Percentiles rank a stretch among this genome's conserved stretches.
Conservation (phyloP, 1,140 invertebrate genomes). For the Cotesia glomerata region DNA sequence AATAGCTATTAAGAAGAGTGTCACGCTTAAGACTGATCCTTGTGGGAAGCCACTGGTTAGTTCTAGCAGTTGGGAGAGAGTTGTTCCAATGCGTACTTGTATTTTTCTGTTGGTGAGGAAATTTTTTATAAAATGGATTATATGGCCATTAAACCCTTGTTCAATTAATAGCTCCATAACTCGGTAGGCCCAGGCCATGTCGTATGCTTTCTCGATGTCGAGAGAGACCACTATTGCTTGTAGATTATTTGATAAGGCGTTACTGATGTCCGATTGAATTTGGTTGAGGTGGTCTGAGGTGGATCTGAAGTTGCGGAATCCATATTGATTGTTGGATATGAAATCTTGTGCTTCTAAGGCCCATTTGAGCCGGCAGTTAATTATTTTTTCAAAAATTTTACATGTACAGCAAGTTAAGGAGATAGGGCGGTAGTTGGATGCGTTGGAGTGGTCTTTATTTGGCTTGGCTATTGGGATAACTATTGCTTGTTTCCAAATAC, state of each 20-base stretch:
- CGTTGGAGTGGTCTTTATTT: constrained; percentile 38
- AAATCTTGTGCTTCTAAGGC: constrained; percentile 32
- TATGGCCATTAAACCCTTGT: no score
- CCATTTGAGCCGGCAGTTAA: constrained; percentile 32
- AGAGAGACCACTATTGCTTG: constrained; percentile 26
- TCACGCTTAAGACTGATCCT: no score
- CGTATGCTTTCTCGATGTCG: no score
- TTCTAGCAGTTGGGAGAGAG: constrained; percentile 15
- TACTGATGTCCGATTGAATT: constrained; percentile 34
- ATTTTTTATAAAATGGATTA: no score
- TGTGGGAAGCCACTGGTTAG: no score
- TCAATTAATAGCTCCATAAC: no score
- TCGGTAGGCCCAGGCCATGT: no score
- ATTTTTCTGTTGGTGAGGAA: no score
- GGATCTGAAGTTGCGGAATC: constrained; percentile 37
- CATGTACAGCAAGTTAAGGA: constrained; percentile 43
- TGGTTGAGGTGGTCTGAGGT: constrained; percentile 36
- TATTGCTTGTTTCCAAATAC: constrained; percentile 45
- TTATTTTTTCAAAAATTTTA: constrained; percentile 47
- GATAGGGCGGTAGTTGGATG: constrained; percentile 45
- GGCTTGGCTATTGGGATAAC: constrained; percentile 51
- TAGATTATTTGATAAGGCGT: constrained; percentile 37
- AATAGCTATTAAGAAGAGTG: no score
- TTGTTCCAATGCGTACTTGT: background rate
- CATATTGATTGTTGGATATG: constrained; percentile 33